These are phyloP conservation scores for Callitettix versicolor DNA, from an alignment of 1,140 invertebrate species.

Conservation along the genomic window DNA sequence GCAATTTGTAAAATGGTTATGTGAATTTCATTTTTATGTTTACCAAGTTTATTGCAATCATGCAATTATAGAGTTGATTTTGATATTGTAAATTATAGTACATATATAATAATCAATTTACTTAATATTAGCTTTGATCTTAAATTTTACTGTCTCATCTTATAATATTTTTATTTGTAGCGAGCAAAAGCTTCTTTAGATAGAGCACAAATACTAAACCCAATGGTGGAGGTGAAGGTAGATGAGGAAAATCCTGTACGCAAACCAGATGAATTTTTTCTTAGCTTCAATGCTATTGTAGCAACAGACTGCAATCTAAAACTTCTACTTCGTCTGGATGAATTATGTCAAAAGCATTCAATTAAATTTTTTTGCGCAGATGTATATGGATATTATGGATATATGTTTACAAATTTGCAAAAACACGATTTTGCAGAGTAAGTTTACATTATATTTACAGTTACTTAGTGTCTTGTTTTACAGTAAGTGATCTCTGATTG, in stretches of 20 bases:
- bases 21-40: no score
- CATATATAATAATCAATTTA: no score
- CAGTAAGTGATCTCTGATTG: neutral
- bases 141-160: no score
- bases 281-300: slow-evolving; percentile 75
- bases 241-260: slow-evolving; percentile 50
- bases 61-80: no score
- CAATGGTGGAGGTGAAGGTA: slow-evolving; percentile 76
- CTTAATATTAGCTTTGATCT: no score
- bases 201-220: slow-evolving; percentile 75
- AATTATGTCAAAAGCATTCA: slow-evolving; percentile 62
- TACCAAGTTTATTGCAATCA: no score
- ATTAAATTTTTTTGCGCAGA: slow-evolving; percentile 84
- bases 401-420: slow-evolving; percentile 79
- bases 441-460: no score
- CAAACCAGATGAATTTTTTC: slow-evolving; percentile 62
- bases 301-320: slow-evolving; percentile 60
- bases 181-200: slow-evolving; percentile 70
- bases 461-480: slow-evolving; percentile 39
- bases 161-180: no score
- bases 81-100: no score
- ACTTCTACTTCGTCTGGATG: slow-evolving; percentile 64
- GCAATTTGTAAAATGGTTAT: no score
- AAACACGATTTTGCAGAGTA: slow-evolving; percentile 78
- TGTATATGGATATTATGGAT: slow-evolving; percentile 90